Evolutionary conservation across 2,888 invertebrate species (phyloP).

Genomic region (Xylota sylvarum): DNA sequence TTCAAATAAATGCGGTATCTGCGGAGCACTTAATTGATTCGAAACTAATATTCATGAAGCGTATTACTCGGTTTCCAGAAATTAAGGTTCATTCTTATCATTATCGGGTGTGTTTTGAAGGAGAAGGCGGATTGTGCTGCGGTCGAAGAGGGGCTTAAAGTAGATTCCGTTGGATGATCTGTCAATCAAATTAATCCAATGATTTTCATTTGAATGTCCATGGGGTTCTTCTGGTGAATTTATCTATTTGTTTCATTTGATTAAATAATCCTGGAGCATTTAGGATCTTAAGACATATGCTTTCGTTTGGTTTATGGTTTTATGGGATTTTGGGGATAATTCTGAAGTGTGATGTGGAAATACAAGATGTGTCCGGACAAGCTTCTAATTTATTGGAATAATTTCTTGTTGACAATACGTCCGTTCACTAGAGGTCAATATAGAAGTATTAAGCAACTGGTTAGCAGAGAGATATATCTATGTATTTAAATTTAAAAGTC

Average conservation of each 20-base stretch:
- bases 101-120: background rate
- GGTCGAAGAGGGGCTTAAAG: background rate
- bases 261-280: constrained; percentile 3
- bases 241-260: constrained; percentile 23
- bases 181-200: constrained; percentile 20
- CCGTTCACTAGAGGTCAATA: background rate
- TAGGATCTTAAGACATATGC: background rate
- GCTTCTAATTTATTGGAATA: background rate
- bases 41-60: background rate
- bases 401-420: background rate
- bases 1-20: background rate
- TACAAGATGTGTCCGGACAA: background rate
- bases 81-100: background rate
- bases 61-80: background rate
- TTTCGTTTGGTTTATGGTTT: background rate
- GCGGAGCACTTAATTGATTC: background rate
- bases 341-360: constrained; percentile 7
- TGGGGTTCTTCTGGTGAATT: constrained; percentile 6
- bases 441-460: too few relatives aligned
- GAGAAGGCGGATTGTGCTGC: background rate
- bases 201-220: background rate
- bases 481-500: too few relatives aligned
- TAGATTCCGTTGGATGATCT: constrained; percentile 1
- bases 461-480: too few relatives aligned
- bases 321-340: background rate